These are phyloP conservation scores for Resseliella maxima DNA, from an alignment of 2,888 invertebrate species.

Conservation along the genomic window DNA sequence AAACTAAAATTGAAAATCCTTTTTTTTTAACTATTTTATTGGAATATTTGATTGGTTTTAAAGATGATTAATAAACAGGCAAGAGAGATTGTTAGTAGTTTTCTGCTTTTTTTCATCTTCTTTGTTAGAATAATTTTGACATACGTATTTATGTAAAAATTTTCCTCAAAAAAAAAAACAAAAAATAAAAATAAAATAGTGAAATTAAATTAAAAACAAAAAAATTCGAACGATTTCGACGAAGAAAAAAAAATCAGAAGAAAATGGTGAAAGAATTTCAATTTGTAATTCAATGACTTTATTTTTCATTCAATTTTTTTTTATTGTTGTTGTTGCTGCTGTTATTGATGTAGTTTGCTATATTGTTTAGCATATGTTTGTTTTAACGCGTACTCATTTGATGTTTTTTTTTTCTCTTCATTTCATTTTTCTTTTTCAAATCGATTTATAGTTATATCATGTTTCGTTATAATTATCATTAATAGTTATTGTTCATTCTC, in stretches of 20 bases:
- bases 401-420: neutral
- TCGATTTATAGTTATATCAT: slow-evolving; percentile 48
- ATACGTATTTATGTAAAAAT: too few species aligned
- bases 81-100: too few species aligned
- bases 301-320: slow-evolving; percentile 30
- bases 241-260: slow-evolving; percentile 6
- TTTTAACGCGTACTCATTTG: slow-evolving; percentile 31
- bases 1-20: neutral
- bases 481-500: slow-evolving; percentile 43
- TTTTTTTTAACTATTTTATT: neutral
- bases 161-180: neutral
- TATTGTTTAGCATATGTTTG: slow-evolving; percentile 11
- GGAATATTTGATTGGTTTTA: neutral
- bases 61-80: neutral
- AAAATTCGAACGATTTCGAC: neutral
- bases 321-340: slow-evolving; percentile 7
- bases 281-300: slow-evolving; percentile 36
- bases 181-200: neutral
- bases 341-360: slow-evolving; percentile 12
- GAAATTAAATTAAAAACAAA: too few species aligned
- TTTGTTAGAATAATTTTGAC: too few species aligned
- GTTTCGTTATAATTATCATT: slow-evolving; percentile 44
- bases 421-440: neutral
- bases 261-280: slow-evolving; percentile 23
- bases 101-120: too few species aligned